Evolutionary conservation across 1,140 invertebrate species (phyloP).

Genomic region (Maniola jurtina): DNA sequence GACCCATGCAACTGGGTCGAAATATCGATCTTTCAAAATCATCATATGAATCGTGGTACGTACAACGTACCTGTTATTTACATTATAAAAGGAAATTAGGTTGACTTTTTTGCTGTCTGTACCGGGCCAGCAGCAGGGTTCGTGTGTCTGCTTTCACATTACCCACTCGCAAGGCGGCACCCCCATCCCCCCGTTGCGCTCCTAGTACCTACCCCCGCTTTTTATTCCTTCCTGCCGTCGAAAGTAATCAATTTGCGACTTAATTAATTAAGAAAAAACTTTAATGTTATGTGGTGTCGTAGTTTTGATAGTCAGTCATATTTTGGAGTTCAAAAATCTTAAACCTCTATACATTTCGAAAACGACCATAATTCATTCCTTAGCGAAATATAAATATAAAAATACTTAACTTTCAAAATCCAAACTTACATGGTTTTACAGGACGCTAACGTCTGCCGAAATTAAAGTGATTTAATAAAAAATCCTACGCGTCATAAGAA

Average conservation of each 20-base stretch:
- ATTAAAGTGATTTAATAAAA: too few relatives aligned
- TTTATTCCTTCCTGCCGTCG: conserved; percentile 74
- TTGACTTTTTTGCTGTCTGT: conserved; percentile 51
- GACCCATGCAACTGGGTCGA: too few relatives aligned
- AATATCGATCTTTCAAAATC: too few relatives aligned
- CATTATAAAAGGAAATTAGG: conserved; percentile 20
- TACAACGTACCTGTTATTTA: too few relatives aligned
- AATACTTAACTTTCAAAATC: too few relatives aligned
- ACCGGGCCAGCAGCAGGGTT: conserved; percentile 71
- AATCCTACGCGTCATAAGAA: too few relatives aligned
- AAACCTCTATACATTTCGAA: background rate
- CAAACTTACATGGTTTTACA: too few relatives aligned
- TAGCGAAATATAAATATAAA: too few relatives aligned
- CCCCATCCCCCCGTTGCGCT: conserved; percentile 64
- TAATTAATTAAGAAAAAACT: conserved; percentile 74
- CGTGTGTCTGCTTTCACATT: conserved; percentile 78
- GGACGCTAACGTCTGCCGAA: too few relatives aligned
- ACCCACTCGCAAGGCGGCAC: conserved; percentile 72
- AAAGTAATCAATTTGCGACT: conserved; percentile 77
- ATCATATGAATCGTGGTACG: too few relatives aligned
- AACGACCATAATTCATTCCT: too few relatives aligned
- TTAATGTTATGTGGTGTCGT: conserved; percentile 1
- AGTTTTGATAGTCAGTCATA: background rate
- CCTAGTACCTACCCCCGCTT: conserved; percentile 68
- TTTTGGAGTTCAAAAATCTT: background rate